A percentile compares a stretch with the other conserved stretches of the same genome.
These are phyloP conservation scores for Acanthornis magna DNA, from an alignment of 2,797 vertebrate genomes.

Conservation along the genomic window DNA sequence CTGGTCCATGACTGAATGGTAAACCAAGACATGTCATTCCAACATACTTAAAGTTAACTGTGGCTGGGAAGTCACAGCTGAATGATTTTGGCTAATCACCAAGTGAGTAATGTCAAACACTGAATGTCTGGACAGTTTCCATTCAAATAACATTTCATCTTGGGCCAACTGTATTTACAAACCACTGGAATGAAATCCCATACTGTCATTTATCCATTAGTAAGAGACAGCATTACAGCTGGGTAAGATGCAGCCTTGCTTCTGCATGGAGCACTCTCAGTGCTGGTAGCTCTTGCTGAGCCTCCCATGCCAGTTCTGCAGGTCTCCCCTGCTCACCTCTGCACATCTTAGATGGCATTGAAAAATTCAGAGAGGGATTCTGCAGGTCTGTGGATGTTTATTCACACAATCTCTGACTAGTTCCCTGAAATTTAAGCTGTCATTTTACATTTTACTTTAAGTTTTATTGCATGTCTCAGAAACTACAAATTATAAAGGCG, in stretches of 20 bases:
- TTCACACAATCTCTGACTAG: not conserved
- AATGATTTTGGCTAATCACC: slow-evolving; percentile 68
- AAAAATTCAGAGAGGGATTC: not conserved
- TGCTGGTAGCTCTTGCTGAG: not conserved
- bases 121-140: slow-evolving; percentile 69
- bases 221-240: not conserved
- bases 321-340: not conserved
- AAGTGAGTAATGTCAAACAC: slow-evolving; percentile 75
- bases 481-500: not conserved
- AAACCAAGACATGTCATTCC: slow-evolving; percentile 4
- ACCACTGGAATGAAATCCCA: slow-evolving; percentile 45
- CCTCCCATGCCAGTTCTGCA: not conserved
- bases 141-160: slow-evolving; percentile 64
- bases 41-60: slow-evolving; percentile 23
- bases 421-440: not conserved
- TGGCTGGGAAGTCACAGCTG: slow-evolving; percentile 64
- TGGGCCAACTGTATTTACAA: slow-evolving; percentile 57
- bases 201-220: slow-evolving; percentile 41
- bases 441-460: not conserved
- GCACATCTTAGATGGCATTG: rapidly evolving
- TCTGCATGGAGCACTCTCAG: not conserved
- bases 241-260: not conserved
- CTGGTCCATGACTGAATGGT: not conserved
- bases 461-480: not conserved
- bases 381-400: not conserved